These are phyloP conservation scores for Gymnoscelis rufifasciata DNA, from an alignment of 2,888 invertebrate species.

Conservation along the genomic window DNA sequence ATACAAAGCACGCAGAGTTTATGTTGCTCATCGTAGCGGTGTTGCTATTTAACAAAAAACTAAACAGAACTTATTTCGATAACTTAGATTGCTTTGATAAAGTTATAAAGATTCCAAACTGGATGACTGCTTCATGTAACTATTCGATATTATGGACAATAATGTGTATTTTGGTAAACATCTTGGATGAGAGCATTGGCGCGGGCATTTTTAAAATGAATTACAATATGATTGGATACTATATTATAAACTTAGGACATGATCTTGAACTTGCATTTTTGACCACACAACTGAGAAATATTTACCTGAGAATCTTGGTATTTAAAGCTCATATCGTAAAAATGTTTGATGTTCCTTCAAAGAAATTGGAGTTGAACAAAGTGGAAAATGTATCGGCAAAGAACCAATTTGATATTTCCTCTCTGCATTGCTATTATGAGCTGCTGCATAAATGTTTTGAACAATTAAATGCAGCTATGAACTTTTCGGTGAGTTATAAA, in stretches of 20 bases:
- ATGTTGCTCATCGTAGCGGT: slow-evolving; percentile 26
- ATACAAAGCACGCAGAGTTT: neutral
- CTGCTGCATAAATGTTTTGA: slow-evolving; percentile 49
- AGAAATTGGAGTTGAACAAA: slow-evolving; percentile 26
- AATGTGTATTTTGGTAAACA: slow-evolving; percentile 25
- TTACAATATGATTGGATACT: neutral
- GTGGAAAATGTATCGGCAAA: slow-evolving; percentile 46
- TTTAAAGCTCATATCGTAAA: slow-evolving; percentile 50
- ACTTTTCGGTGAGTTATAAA: slow-evolving; percentile 42
- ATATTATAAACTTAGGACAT: slow-evolving; percentile 38
- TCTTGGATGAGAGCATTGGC: slow-evolving; percentile 34
- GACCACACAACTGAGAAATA: slow-evolving; percentile 39
- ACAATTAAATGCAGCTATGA: slow-evolving; percentile 49
- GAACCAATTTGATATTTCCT: slow-evolving; percentile 39
- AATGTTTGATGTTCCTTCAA: slow-evolving; percentile 30
- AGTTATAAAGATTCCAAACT: slow-evolving; percentile 41
- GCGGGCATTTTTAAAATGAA: neutral
- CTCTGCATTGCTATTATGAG: slow-evolving; percentile 52
- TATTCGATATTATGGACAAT: slow-evolving; percentile 24
- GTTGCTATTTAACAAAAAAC: slow-evolving; percentile 32
- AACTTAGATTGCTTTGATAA: slow-evolving; percentile 43
- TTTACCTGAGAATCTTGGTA: slow-evolving; percentile 44
- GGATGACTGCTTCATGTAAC: slow-evolving; percentile 33
- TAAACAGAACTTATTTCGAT: slow-evolving; percentile 34
- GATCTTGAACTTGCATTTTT: slow-evolving; percentile 52